Percentiles rank a stretch among this genome's conserved stretches.
Evolutionary conservation across 1,140 invertebrate genomes (phyloP).

Genomic region (Metopolophium dirhodum): DNA sequence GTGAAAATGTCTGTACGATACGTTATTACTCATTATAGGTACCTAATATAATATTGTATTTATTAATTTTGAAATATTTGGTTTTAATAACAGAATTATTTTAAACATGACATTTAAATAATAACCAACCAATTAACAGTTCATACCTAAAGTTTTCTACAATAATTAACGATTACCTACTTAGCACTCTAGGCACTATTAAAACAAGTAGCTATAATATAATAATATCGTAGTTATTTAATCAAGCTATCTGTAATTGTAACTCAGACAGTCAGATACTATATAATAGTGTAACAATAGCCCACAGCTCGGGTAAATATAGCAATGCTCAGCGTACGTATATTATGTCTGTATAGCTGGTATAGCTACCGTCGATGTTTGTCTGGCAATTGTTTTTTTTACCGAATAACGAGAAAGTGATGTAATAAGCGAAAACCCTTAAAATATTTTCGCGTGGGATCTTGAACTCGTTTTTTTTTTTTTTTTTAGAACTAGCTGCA

Average conservation of each 20-base stretch:
- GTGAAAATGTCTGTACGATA: no score
- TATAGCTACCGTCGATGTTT: neutral
- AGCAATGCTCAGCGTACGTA: neutral
- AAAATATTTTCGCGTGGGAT: neutral
- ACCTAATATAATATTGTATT: no score
- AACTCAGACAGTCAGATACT: neutral
- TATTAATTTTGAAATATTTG: no score
- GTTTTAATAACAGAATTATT: no score
- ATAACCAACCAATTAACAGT: neutral
- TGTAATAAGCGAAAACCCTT: neutral
- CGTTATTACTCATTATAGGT: no score
- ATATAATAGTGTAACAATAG: neutral
- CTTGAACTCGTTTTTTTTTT: neutral
- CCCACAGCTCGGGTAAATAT: neutral
- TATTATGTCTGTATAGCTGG: neutral
- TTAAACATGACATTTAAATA: no score
- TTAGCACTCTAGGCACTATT: no score
- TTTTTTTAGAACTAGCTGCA: neutral
- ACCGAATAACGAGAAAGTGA: neutral
- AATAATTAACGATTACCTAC: no score
- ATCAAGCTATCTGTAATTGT: neutral
- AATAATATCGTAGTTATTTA: neutral
- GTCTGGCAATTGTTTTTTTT: neutral
- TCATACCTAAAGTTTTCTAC: no score
- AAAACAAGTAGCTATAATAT: neutral